Base-by-base conservation (phyloP, 2,888 invertebrate species). In the Loripinus fragilis region DNA sequence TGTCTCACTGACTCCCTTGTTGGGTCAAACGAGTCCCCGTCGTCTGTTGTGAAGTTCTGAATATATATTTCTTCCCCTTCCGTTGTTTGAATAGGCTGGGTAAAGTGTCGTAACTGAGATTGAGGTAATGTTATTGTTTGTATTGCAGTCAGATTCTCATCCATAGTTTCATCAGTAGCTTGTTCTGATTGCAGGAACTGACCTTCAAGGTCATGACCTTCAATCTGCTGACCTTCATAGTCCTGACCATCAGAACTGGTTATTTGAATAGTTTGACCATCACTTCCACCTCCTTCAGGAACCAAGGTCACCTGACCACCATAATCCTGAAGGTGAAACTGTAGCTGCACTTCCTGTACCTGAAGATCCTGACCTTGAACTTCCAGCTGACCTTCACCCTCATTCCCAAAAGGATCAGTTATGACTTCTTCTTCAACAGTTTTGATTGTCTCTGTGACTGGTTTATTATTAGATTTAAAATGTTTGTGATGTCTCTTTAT, bases 401-500 rank as follows among this genome's bases (percentile, higher is more conserved):
- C 45, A 28, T n/a, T 10, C 48, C 68, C 48, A 12, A 38, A 48
- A 35, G 65, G 17, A 42, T 41, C 30, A 55, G 28, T 35, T 15
- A 33, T 28, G 25, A 7, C 33, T 1, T 65, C 65, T 42, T 65
- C 42, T 23, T 60, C 33, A 10, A 64, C 8, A 7, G 60, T 35
- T 23, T 69, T 48, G 2, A 30, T 48, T 8, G 23, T 23, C 55
- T 23, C 45, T 17, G 50, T 28, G 8, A 30, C 38, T 2, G 45
- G 20, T 72, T 23, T 50, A 30, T 25, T n/a, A 55, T 52, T 2
- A 1, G 8, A 33, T 20, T 23, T 12, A 50, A 67, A 74, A 0
- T 38, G 52, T 33, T 86, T 85, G 64, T 94, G 94, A 17, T 91
- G 91, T n/a, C n/a, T n/a, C 30, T 91, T 89, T 38, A 90, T 86